Conservation (phyloP, 2,888 invertebrate species). For the Gisinianus flammeolus region DNA sequence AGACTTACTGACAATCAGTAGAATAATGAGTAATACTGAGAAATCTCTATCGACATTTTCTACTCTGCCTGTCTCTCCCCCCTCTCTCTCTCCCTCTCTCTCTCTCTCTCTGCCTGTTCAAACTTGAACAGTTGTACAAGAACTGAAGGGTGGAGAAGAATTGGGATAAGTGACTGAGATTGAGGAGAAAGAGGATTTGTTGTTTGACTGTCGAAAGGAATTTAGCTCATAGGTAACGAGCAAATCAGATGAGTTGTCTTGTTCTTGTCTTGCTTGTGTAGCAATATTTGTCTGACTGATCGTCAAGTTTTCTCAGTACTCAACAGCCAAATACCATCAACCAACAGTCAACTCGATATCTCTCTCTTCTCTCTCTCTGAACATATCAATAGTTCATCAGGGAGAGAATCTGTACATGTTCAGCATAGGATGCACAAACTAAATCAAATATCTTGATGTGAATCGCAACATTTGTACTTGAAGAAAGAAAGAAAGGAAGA, state of each 20-base stretch:
- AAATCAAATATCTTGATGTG: neutral
- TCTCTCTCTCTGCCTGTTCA: conserved; percentile 15
- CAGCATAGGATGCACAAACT: neutral
- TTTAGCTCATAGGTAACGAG: conserved; percentile 31
- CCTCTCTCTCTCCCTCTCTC: conserved; percentile 14
- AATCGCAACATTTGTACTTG: neutral
- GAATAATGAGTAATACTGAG: neutral
- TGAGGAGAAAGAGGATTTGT: neutral
- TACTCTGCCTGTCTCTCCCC: neutral
- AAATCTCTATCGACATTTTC: neutral
- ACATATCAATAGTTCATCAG: neutral
- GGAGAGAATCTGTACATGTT: neutral
- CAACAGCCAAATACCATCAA: neutral
- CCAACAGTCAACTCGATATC: no score
- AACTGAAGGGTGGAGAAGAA: conserved; percentile 25
- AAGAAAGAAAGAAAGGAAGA: no score
- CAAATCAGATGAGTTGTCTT: conserved; percentile 36
- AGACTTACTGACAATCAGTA: neutral
- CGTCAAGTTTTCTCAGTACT: neutral
- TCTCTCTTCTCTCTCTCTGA: conserved; percentile 1
- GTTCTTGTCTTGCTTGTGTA: conserved; percentile 22
- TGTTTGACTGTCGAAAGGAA: conserved; percentile 30
- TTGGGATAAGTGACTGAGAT: conserved; percentile 23
- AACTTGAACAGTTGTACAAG: neutral
- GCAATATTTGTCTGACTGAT: conserved; percentile 32